Evolutionary conservation across 2,888 invertebrate genomes (phyloP), one percentile per base, ranked within the genome.

Genomic region (Campoplex capitator): DNA sequence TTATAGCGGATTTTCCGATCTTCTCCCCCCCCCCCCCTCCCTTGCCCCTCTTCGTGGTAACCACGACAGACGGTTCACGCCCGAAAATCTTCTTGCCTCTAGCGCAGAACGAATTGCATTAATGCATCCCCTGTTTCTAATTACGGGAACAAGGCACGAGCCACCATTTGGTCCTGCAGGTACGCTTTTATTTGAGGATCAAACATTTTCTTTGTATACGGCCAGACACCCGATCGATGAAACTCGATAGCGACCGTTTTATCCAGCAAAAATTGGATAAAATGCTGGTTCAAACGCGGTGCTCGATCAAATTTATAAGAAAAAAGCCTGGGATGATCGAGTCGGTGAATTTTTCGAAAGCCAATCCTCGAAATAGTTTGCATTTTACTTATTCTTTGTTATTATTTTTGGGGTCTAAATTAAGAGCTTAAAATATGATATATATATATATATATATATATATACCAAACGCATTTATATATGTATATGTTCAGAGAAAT

Each of bases 11-110:
- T 77, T 79, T 84, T 84, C 51, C 56, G 56, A 87, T 6, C 23
- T 23, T 23, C 0, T 0, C 23, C 23, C 0, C 23, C 23, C 23
- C 23, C 23, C 23, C 23, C 23, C 23, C 23, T 23, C 23, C 23
- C 0, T 23, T 23, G 23, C 89, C 89, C 88, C 90, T 87, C 88
- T 32, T 18, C 32, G n/a, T 56, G 11, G 62, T 11, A 28, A 35
- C 18, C 87, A 87, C 91, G 88, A 92, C 93, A 93, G 91, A 92
- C 92, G 93, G 93, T 91, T 91, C 92, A 91, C 90, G 92, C 91
- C 84, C 42, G 23, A 23, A 23, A 23, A 32, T 54, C 48, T 54
- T n/a, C 67, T 67, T 45, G 85, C 51, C 68, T 67, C 82, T 83
- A 76, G 70, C 62, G 89, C 90, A 91, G 91, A 92, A 92, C 92